phyloP scores from a whole-genome alignment of 2,797 vertebrate genomes.

The Clarias platycephalus region DNA sequence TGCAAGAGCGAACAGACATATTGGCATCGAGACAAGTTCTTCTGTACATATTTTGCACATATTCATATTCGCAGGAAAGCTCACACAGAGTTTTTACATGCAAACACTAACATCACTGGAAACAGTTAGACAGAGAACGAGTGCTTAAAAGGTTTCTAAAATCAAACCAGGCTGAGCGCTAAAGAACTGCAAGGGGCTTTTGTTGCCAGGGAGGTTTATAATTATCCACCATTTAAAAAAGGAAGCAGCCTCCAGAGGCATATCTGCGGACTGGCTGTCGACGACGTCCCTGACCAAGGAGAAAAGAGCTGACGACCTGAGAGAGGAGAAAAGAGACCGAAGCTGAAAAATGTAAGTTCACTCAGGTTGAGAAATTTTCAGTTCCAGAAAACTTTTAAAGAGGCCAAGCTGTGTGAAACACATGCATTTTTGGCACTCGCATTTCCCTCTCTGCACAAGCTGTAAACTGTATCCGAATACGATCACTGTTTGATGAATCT shows the following conservation, averaged over 20 bases:
- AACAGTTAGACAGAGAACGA: slow-evolving; percentile 26
- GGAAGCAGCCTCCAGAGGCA: slow-evolving; percentile 61
- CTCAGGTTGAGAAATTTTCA: slow-evolving; percentile 22
- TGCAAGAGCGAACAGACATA: not conserved
- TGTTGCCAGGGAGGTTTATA: slow-evolving; percentile 64
- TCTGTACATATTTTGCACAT: slow-evolving; percentile 18
- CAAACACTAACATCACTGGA: slow-evolving; percentile 30
- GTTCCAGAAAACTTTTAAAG: slow-evolving; percentile 37
- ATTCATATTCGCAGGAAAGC: slow-evolving; percentile 12
- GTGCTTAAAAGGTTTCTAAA: slow-evolving; percentile 40
- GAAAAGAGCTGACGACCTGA: slow-evolving; percentile 47
- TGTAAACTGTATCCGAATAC: slow-evolving; percentile 34
- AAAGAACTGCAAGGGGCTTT: slow-evolving; percentile 54
- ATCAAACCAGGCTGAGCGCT: slow-evolving; percentile 45
- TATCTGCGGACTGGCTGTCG: slow-evolving; percentile 55
- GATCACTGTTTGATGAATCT: slow-evolving; percentile 33
- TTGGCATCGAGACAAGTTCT: slow-evolving; percentile 12
- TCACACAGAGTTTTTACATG: not conserved
- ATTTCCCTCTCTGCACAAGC: slow-evolving; percentile 32
- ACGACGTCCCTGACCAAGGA: slow-evolving; percentile 56
- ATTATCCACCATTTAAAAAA: slow-evolving; percentile 74
- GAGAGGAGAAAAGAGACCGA: slow-evolving; percentile 46
- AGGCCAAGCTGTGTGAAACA: slow-evolving; percentile 36
- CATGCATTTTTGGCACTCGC: slow-evolving; percentile 18
- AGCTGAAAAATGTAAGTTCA: slow-evolving; percentile 59